Evolutionary conservation across 2,113 vertebrate species (phyloP), one percentile per base, ranked within the genome.

Genomic region (Ibidorhyncha struthersii): DNA sequence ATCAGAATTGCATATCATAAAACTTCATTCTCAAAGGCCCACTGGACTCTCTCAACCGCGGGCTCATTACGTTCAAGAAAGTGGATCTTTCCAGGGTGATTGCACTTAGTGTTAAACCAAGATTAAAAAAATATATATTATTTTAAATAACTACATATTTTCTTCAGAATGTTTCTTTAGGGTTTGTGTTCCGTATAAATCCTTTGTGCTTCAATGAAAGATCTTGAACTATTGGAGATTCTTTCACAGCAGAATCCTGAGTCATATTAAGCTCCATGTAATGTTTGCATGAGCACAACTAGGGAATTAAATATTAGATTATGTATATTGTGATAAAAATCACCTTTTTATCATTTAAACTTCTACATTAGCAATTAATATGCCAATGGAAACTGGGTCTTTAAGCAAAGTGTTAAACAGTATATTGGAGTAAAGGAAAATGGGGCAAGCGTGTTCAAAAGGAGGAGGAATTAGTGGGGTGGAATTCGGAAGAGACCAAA

Each of bases 121-220:
- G 8, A 65, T 34, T 69, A 0, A 2, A 3, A 19, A 45, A 34
- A 58, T n/a, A 34, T 27, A 11, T 2, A 14, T 4, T 20, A 22
- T 9, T 21, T 76, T 34, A 82, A 84, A 61, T 52, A 86, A 62
- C 8, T 40, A 40, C 4, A 6, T 49, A 6, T 67, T 89, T 82
- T 71, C 23, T 78, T 43, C 30, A 58, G 8, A 90, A 29, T 49
- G 34, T 14, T 58, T 70, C 34, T 69, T 61, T 23, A 38, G 77
- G 65, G 20, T 12, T 84, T 84, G 40, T 14, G 15, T 65, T 77
- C 36, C 30, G 3, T 16, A 7, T 6, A 65, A 77, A 87, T 18
- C 7, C 22, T 72, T 16, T 69, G 9, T 29, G 32, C 27, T 76
- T 80, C 17, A 59, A 1, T 40, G 9, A 65, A 63, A 61, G 9